phyloP scores from a whole-genome alignment of 2,113 vertebrate species.

The Xenopus laevis region DNA sequence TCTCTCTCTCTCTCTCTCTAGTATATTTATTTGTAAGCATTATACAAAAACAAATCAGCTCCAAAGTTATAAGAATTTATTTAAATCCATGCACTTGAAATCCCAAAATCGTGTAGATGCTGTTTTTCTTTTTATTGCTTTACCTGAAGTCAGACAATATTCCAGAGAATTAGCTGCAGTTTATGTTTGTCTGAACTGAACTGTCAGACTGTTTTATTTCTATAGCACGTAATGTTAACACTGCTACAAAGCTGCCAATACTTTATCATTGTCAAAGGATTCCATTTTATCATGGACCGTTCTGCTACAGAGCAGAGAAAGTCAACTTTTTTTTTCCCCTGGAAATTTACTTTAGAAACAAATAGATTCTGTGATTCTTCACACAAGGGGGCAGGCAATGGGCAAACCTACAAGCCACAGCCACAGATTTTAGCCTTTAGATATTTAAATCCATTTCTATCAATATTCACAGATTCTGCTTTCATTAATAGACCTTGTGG shows the following conservation, averaged over 20 bases:
- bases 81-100: too few species aligned
- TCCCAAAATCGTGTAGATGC: background rate
- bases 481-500: too few species aligned
- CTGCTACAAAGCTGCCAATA: background rate
- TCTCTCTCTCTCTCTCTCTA: too few species aligned
- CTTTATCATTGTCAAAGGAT: background rate
- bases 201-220: background rate
- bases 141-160: background rate
- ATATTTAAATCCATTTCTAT: too few species aligned
- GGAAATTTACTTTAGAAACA: background rate
- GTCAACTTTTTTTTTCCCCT: too few species aligned
- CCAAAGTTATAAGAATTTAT: background rate
- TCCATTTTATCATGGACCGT: background rate
- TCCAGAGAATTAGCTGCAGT: background rate
- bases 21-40: too few species aligned
- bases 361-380: too few species aligned
- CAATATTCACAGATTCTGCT: too few species aligned
- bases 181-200: background rate
- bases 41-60: background rate
- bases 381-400: too few species aligned
- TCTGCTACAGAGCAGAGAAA: background rate
- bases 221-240: background rate
- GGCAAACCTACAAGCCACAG: too few species aligned
- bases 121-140: background rate
- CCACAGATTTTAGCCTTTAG: too few species aligned